Percentiles rank a stretch among this genome's conserved stretches.
These are phyloP conservation scores for Phortica magna DNA, from an alignment of 2,888 invertebrate genomes.

Conservation along the genomic window DNA sequence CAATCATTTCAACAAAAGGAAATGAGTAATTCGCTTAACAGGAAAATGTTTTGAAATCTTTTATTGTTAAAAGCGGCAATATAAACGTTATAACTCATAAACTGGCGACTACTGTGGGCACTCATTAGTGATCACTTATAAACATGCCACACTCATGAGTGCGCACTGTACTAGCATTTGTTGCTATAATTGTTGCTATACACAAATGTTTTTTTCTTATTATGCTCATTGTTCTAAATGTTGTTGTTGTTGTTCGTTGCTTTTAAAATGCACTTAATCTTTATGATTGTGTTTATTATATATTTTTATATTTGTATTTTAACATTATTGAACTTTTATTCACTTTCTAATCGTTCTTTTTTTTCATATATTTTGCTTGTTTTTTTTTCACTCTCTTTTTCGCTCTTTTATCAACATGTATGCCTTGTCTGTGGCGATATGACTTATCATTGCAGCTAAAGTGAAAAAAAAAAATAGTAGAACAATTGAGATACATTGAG, in stretches of 20 bases:
- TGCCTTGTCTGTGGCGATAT: background rate
- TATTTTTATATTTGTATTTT: background rate
- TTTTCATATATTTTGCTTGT: background rate
- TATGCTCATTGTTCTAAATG: background rate
- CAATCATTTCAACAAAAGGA: background rate
- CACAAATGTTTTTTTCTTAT: too few relatives aligned
- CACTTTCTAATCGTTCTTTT: conserved; percentile 2
- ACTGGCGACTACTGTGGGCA: too few relatives aligned
- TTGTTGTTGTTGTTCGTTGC: background rate
- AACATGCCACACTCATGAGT: too few relatives aligned
- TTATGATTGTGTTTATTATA: background rate
- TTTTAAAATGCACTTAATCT: background rate
- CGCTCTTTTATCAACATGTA: too few relatives aligned
- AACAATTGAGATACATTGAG: background rate
- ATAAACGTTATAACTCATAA: too few relatives aligned
- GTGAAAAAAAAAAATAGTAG: background rate
- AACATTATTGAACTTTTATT: background rate
- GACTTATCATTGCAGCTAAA: background rate
- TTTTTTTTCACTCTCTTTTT: too few relatives aligned
- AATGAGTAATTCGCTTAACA: too few relatives aligned
- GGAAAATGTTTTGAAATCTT: too few relatives aligned
- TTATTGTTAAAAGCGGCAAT: too few relatives aligned
- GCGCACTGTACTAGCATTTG: background rate
- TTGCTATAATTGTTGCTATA: background rate
- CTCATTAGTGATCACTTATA: too few relatives aligned